phyloP scores from a whole-genome alignment of 1,140 invertebrate species.

The Calephelis nemesis region DNA sequence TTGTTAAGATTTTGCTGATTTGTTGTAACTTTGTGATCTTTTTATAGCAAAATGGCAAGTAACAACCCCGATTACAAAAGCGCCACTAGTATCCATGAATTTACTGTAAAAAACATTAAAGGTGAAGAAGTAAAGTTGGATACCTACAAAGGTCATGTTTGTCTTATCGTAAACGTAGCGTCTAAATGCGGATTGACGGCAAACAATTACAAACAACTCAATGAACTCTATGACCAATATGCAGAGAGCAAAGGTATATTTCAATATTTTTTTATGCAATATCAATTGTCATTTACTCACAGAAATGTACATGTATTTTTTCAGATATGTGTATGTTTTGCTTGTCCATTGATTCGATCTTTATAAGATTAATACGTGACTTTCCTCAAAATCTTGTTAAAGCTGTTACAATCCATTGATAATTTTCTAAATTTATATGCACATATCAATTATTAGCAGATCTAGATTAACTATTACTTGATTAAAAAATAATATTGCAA shows the following conservation, averaged over 20 bases:
- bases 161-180: constrained; percentile 93
- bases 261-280: constrained; percentile 1
- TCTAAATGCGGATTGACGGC: constrained; percentile 93
- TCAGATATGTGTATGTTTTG: too few relatives aligned
- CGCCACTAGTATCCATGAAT: constrained; percentile 87
- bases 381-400: too few relatives aligned
- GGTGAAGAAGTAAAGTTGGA: constrained; percentile 87
- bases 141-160: constrained; percentile 87
- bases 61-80: constrained; percentile 75
- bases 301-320: too few relatives aligned
- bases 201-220: constrained; percentile 89
- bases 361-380: neutral
- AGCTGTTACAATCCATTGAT: too few relatives aligned
- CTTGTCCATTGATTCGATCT: neutral
- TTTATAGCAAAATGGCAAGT: constrained; percentile 57
- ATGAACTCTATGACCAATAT: constrained; percentile 87
- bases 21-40: neutral
- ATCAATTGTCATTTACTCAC: neutral
- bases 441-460: too few relatives aligned
- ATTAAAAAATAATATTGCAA: too few relatives aligned
- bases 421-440: too few relatives aligned
- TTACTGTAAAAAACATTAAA: constrained; percentile 87
- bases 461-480: too few relatives aligned
- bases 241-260: constrained; percentile 76
- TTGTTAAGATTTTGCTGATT: neutral